These are phyloP conservation scores for Sycophila texana DNA, from an alignment of 2,888 invertebrate genomes.

Conservation along the genomic window DNA sequence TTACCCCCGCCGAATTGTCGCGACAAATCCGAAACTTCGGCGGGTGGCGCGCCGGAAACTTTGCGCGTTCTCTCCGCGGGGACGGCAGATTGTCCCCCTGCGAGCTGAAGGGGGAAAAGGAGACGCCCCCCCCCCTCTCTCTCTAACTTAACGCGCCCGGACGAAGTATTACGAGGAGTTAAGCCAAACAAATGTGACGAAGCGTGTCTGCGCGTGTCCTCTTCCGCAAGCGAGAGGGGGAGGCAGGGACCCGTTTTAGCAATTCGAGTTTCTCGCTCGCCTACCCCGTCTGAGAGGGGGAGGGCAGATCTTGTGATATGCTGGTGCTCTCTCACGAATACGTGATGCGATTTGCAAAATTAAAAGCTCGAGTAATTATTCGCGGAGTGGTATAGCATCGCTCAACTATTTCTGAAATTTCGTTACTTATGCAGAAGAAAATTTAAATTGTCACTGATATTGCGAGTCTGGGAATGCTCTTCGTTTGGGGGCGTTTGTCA, in stretches of 20 bases:
- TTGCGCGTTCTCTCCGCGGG: conserved; percentile 21
- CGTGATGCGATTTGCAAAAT: too few species aligned
- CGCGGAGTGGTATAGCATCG: too few species aligned
- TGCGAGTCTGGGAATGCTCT: too few species aligned
- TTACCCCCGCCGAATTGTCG: conserved; percentile 51
- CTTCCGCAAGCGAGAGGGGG: not conserved
- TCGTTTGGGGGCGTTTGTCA: too few species aligned
- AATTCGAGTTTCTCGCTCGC: not conserved
- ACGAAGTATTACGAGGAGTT: conserved; percentile 22
- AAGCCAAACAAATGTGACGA: conserved; percentile 36
- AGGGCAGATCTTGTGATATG: too few species aligned
- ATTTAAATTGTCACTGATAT: too few species aligned
- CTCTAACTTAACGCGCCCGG: conserved; percentile 15
- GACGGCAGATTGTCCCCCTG: conserved; percentile 9
- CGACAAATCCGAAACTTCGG: conserved; percentile 56
- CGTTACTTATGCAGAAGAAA: too few species aligned
- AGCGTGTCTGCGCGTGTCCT: conserved; percentile 4
- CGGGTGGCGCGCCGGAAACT: conserved; percentile 23
- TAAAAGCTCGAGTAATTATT: too few species aligned
- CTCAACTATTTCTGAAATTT: too few species aligned
- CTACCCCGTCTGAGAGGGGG: too few species aligned
- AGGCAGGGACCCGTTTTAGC: not conserved
- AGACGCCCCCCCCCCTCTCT: not conserved
- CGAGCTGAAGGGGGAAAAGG: not conserved
- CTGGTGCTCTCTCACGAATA: too few species aligned